Evolutionary conservation across 2,888 invertebrate species (phyloP).

Genomic region (Dendrolimus pini): DNA sequence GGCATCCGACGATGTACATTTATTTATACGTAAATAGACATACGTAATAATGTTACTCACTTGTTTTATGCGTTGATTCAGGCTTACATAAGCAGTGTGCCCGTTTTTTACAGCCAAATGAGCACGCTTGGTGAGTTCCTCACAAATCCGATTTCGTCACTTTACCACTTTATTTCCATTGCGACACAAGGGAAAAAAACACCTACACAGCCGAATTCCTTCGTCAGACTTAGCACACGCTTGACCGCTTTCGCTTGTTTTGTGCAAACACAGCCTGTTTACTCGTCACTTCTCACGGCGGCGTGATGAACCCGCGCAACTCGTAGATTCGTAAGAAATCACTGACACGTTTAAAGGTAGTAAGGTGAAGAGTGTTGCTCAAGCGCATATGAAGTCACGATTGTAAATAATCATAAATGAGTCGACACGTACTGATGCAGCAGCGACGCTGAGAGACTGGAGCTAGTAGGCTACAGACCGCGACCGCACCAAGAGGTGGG

Average conservation of each 20-base stretch:
- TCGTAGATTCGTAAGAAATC: conserved; percentile 6
- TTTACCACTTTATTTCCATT: conserved; percentile 69
- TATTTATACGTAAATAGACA: conserved; percentile 13
- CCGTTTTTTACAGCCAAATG: conserved; percentile 54
- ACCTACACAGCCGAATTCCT: conserved; percentile 58
- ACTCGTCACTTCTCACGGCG: conserved; percentile 12
- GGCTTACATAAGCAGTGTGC: conserved; percentile 68
- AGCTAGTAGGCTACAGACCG: conserved; percentile 6
- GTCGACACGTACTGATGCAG: conserved; percentile 25
- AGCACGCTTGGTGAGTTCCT: conserved; percentile 54
- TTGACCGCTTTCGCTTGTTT: conserved; percentile 61
- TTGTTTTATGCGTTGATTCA: conserved; percentile 45
- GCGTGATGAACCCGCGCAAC: conserved; percentile 24
- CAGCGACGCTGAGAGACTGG: conserved; percentile 28
- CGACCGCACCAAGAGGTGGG: conserved; percentile 6
- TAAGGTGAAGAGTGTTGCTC: conserved; percentile 15
- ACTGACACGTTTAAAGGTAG: conserved; percentile 6
- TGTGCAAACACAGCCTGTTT: conserved; percentile 43
- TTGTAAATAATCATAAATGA: conserved; percentile 1
- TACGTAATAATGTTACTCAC: conserved; percentile 40
- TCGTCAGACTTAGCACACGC: conserved; percentile 38
- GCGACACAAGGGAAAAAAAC: conserved; percentile 64
- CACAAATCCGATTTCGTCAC: conserved; percentile 69
- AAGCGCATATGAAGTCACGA: conserved; percentile 25
- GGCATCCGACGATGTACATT: neutral